Conservation (phyloP, 2,113 vertebrate genomes). For the Camelus dromedarius region DNA sequence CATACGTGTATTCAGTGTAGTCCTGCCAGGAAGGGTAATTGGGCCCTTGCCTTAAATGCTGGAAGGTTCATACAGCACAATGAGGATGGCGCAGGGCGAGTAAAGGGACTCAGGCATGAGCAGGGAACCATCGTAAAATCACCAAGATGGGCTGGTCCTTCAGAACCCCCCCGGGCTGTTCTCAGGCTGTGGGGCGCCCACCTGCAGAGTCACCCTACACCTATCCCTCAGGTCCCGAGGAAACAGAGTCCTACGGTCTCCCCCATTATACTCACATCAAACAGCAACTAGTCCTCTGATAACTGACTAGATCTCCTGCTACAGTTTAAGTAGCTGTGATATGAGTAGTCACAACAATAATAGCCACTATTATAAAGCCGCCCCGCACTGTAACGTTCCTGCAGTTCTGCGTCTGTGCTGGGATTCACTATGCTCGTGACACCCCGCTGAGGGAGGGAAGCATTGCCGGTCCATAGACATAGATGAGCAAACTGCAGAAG, state of each 20-base stretch:
- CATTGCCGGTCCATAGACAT: neutral
- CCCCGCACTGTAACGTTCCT: neutral
- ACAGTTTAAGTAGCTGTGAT: neutral
- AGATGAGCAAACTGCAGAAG: neutral
- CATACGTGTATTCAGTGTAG: neutral
- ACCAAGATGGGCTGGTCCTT: neutral
- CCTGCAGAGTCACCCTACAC: neutral
- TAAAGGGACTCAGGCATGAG: neutral
- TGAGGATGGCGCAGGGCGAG: neutral
- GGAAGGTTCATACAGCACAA: neutral
- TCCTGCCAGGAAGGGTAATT: neutral
- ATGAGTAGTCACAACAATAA: neutral
- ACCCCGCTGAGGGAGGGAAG: neutral
- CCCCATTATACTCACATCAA: neutral
- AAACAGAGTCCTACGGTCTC: neutral
- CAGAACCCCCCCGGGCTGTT: neutral
- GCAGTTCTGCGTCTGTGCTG: neutral
- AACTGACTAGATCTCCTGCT: neutral
- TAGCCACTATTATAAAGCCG: neutral
- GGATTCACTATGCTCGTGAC: neutral
- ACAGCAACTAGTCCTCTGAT: neutral
- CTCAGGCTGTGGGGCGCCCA: neutral
- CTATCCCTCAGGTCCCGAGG: neutral
- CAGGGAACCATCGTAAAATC: neutral
- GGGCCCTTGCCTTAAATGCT: neutral